Conservation (phyloP, 2,888 invertebrate species). For the Schrankia costaestrigalis region DNA sequence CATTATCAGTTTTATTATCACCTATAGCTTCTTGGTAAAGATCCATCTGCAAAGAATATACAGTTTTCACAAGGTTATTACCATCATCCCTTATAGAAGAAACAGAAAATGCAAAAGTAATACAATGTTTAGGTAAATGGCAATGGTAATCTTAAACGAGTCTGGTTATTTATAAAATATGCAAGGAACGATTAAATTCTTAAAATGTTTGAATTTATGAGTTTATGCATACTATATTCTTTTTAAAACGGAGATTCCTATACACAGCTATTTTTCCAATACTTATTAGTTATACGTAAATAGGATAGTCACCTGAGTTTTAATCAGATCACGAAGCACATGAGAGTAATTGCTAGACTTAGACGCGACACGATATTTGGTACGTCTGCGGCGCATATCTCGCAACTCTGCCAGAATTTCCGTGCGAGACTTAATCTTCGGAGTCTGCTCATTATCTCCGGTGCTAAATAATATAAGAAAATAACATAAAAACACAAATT, state of each 20-base stretch:
- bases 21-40: conserved; percentile 18
- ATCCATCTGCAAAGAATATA: conserved; percentile 33
- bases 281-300: too few species aligned
- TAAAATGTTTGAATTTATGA: too few species aligned
- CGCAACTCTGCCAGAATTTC: conserved; percentile 78
- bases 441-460: conserved; percentile 21
- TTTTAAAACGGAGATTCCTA: too few species aligned
- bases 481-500: neutral
- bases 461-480: conserved; percentile 3
- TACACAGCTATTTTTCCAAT: too few species aligned
- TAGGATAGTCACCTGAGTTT: conserved; percentile 81
- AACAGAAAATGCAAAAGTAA: too few species aligned
- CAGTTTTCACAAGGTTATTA: neutral
- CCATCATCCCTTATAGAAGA: too few species aligned
- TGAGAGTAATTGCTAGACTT: conserved; percentile 80
- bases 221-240: too few species aligned
- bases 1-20: conserved; percentile 6
- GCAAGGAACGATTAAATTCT: too few species aligned
- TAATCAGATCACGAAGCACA: conserved; percentile 80
- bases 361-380: conserved; percentile 81
- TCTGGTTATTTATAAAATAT: too few species aligned
- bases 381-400: conserved; percentile 81
- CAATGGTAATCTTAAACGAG: too few species aligned
- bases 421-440: conserved; percentile 46
- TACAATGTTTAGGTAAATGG: too few species aligned